Conservation (phyloP, 2,113 vertebrate genomes). For the Anolis carolinensis region DNA sequence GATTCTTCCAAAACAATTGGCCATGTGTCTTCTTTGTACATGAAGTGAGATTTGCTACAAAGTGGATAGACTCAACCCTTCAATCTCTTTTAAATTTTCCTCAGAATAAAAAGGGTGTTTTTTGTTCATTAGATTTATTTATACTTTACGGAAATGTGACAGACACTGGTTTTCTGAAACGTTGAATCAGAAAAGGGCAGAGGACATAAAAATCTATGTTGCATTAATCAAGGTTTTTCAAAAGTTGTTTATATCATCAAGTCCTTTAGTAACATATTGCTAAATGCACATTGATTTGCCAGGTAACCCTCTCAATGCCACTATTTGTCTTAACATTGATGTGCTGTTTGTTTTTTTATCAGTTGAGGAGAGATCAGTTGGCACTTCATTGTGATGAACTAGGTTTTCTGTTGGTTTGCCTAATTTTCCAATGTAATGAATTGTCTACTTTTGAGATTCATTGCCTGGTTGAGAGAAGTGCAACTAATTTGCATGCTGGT, state of each 20-base stretch:
- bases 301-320: conserved; percentile 17
- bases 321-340: neutral
- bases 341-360: conserved; percentile 21
- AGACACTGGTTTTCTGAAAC: neutral
- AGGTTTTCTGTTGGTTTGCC: conserved; percentile 52
- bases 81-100: neutral
- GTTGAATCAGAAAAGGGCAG: neutral
- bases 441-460: conserved; percentile 50
- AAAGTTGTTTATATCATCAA: conserved; percentile 22
- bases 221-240: neutral
- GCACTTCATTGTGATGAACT: conserved; percentile 42
- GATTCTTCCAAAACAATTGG: no score
- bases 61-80: neutral
- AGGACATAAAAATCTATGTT: neutral
- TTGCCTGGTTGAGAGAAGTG: conserved; percentile 27
- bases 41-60: neutral
- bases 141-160: neutral
- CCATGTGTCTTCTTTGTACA: neutral
- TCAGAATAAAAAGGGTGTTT: neutral
- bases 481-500: conserved; percentile 29
- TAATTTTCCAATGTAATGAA: conserved; percentile 53
- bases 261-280: conserved; percentile 12
- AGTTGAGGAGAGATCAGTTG: conserved; percentile 47
- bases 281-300: conserved; percentile 49
- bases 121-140: neutral